These are phyloP conservation scores for Lacanobia oleracea DNA, from an alignment of 2,888 invertebrate genomes.

Conservation along the genomic window DNA sequence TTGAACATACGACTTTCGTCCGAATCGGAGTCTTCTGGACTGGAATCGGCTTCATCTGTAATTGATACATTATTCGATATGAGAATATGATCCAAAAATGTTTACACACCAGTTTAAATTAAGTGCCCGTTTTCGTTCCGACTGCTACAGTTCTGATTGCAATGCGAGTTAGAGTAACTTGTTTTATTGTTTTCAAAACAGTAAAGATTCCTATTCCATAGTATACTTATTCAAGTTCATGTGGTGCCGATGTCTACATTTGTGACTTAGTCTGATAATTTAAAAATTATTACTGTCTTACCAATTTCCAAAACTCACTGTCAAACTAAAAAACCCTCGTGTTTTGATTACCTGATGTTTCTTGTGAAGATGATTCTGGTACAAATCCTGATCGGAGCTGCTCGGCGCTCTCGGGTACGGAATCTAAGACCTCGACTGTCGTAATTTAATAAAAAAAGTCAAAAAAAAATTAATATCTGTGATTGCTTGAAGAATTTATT, in stretches of 20 bases:
- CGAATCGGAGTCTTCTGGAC: slow-evolving; percentile 44
- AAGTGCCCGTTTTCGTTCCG: background rate
- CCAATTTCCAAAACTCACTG: background rate
- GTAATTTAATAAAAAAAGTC: background rate
- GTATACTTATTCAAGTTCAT: background rate
- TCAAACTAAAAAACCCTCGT: background rate
- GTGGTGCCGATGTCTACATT: too few species aligned
- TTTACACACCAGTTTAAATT: background rate
- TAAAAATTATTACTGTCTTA: background rate
- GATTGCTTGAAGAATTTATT: background rate
- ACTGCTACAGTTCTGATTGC: background rate
- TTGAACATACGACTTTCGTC: slow-evolving; percentile 65
- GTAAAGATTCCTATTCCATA: background rate
- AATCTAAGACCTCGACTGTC: slow-evolving; percentile 51
- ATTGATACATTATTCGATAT: background rate
- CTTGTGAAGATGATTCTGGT: slow-evolving; percentile 35
- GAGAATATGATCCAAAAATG: background rate
- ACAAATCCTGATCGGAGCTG: slow-evolving; percentile 41
- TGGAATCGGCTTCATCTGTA: slow-evolving; percentile 47
- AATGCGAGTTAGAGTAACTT: background rate
- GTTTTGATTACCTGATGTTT: slow-evolving; percentile 46
- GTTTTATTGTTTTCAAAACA: background rate
- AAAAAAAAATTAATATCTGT: background rate
- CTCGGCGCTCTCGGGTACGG: slow-evolving; percentile 45
- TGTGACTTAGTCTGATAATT: background rate